phyloP scores from a whole-genome alignment of 2,888 invertebrate species.

The Dione juno region DNA sequence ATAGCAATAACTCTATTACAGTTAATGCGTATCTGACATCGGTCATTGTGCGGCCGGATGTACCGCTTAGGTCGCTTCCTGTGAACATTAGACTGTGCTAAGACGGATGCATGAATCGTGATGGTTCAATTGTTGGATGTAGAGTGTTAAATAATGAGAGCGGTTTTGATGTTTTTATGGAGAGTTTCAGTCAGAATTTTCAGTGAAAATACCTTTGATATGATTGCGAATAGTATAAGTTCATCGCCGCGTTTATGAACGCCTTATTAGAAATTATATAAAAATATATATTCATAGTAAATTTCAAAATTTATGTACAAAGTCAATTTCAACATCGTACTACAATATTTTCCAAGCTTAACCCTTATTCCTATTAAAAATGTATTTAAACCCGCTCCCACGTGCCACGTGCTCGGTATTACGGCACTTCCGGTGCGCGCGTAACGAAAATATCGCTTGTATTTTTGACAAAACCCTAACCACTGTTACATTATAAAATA shows the following conservation, averaged over 20 bases:
- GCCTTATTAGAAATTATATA: too few relatives aligned
- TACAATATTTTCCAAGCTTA: constrained; percentile 7
- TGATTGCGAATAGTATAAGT: too few relatives aligned
- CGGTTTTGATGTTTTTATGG: not conserved
- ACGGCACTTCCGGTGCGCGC: constrained; percentile 29
- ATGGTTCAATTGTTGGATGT: not conserved
- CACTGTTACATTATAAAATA: constrained; percentile 33
- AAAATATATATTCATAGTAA: too few relatives aligned
- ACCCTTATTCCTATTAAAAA: constrained; percentile 6
- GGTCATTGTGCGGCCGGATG: constrained; percentile 39
- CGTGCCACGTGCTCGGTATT: constrained; percentile 4
- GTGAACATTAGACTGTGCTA: constrained; percentile 7
- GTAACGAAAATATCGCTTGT: constrained; percentile 35
- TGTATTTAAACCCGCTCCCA: constrained; percentile 1
- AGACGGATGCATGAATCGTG: constrained; percentile 7
- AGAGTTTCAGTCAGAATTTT: not conserved
- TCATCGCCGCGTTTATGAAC: too few relatives aligned
- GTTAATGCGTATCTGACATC: constrained; percentile 43
- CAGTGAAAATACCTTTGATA: too few relatives aligned
- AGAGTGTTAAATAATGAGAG: too few relatives aligned
- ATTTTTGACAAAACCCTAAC: constrained; percentile 39
- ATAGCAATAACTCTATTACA: constrained; percentile 45
- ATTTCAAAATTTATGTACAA: too few relatives aligned
- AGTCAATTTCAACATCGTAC: not conserved
- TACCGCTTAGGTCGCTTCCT: constrained; percentile 37